phyloP scores from a whole-genome alignment of 2,113 vertebrate genomes.

The Carlito syrichta region DNA sequence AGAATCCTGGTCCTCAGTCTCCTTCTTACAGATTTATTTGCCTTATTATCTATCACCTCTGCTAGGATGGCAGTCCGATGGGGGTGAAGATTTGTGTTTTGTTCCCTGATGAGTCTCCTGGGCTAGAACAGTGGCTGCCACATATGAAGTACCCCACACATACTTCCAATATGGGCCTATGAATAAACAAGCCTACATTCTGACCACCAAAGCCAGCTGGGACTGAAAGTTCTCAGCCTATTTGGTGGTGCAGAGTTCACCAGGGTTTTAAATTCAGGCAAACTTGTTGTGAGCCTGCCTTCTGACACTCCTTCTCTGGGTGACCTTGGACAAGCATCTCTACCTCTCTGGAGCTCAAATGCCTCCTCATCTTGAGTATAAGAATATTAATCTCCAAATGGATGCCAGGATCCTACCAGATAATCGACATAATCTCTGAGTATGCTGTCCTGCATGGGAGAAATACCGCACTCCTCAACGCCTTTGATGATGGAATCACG shows the following conservation, averaged over 20 bases:
- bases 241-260: neutral
- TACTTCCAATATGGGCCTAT: neutral
- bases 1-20: neutral
- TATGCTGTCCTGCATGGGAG: rapidly evolving
- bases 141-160: rapidly evolving
- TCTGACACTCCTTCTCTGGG: neutral
- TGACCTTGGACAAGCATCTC: neutral
- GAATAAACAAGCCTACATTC: neutral
- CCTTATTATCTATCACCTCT: rapidly evolving
- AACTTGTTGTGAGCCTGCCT: neutral
- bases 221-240: too few relatives aligned
- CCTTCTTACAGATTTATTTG: neutral
- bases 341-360: neutral
- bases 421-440: neutral
- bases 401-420: too few relatives aligned
- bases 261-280: neutral
- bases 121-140: neutral
- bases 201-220: neutral
- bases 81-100: neutral
- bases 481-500: rapidly evolving
- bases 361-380: neutral
- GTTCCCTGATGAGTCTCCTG: neutral
- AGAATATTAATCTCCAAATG: neutral
- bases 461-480: neutral
- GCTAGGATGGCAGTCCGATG: rapidly evolving